phyloP scores from a whole-genome alignment of 2,888 invertebrate species.

The Palloptera scutellata region DNA sequence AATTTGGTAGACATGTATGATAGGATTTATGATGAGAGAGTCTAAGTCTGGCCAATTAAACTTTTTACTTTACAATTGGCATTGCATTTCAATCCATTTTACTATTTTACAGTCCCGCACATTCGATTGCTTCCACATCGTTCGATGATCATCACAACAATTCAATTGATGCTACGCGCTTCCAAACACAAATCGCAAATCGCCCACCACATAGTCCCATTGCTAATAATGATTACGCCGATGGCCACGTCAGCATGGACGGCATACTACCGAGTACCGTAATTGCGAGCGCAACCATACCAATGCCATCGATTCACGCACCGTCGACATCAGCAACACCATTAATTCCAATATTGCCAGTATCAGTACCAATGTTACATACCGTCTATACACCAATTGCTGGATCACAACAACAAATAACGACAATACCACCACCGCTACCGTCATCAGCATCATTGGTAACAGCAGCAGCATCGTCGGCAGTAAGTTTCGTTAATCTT shows the following conservation, averaged over 20 bases:
- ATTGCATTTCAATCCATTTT: no score
- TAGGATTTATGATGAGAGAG: no score
- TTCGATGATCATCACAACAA: slow-evolving; percentile 66
- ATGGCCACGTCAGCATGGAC: slow-evolving; percentile 38
- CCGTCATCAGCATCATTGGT: neutral
- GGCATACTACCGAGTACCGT: slow-evolving; percentile 21
- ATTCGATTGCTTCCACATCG: slow-evolving; percentile 75
- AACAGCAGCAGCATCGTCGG: slow-evolving; percentile 1
- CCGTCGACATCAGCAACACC: slow-evolving; percentile 17
- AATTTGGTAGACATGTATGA: no score
- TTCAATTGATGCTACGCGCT: slow-evolving; percentile 59
- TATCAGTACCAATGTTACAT: neutral
- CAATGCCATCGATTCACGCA: slow-evolving; percentile 14
- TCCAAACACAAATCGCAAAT: slow-evolving; percentile 58
- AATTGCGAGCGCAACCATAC: slow-evolving; percentile 10
- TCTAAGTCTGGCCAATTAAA: no score
- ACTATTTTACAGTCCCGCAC: slow-evolving; percentile 72
- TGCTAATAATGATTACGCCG: slow-evolving; percentile 37
- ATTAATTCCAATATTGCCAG: slow-evolving; percentile 11
- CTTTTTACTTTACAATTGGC: no score
- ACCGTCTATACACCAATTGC: slow-evolving; percentile 20
- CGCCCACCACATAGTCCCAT: slow-evolving; percentile 45
- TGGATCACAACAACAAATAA: slow-evolving; percentile 5
- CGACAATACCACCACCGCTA: neutral
- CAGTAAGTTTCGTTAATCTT: slow-evolving; percentile 19